Percentiles rank a stretch among this genome's conserved stretches.
Conservation (phyloP, 2,113 vertebrate genomes). For the Emydocephalus ijimae region DNA sequence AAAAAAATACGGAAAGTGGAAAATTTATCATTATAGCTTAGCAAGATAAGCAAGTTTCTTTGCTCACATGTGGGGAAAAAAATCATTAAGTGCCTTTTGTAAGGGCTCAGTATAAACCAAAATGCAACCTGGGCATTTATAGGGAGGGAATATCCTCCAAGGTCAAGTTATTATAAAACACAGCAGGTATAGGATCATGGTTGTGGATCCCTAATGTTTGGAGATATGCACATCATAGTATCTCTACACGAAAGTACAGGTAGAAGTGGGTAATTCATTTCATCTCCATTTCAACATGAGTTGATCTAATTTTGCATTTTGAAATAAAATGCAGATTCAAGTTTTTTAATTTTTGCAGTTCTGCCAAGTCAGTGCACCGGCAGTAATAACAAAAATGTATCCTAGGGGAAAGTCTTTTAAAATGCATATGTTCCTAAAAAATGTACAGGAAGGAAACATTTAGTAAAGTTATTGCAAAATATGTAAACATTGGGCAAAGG, state of each 20-base stretch:
- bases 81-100: neutral
- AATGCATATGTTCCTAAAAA: neutral
- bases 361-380: neutral
- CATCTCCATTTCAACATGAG: neutral
- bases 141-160: neutral
- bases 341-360: neutral
- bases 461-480: neutral
- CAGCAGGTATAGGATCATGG: neutral
- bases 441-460: neutral
- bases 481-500: neutral
- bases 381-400: neutral
- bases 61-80: neutral
- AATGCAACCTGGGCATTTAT: neutral
- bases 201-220: neutral
- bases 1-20: conserved; percentile 27
- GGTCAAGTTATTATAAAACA: conserved; percentile 9
- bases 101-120: neutral
- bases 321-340: neutral
- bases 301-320: neutral
- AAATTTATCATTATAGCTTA: conserved; percentile 35
- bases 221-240: neutral
- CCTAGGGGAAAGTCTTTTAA: neutral
- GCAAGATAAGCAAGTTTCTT: conserved; percentile 39
- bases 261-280: neutral
- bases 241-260: neutral